phyloP scores from a whole-genome alignment of 2,888 invertebrate genomes.

The Spilarctia lutea region DNA sequence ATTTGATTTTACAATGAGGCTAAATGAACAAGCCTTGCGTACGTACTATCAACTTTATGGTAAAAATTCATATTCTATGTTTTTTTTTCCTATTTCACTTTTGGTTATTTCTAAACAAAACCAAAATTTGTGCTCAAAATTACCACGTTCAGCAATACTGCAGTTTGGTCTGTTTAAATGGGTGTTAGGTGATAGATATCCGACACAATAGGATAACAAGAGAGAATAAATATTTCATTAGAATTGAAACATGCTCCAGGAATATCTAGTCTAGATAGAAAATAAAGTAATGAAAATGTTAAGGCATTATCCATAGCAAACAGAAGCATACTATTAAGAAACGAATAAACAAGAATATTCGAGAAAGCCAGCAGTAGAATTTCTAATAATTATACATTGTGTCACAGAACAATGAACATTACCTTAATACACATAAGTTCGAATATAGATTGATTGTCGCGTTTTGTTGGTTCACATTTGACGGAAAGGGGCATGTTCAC shows the following conservation, averaged over 20 bases:
- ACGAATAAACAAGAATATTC: too few relatives aligned
- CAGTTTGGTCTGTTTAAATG: too few relatives aligned
- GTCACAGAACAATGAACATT: too few relatives aligned
- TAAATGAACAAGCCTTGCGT: not conserved
- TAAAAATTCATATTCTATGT: not conserved
- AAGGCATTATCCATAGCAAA: not conserved
- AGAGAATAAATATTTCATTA: not conserved
- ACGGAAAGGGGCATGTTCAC: too few relatives aligned
- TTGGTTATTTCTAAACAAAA: too few relatives aligned
- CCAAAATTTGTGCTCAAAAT: not conserved
- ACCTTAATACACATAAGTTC: too few relatives aligned
- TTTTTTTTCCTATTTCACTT: too few relatives aligned
- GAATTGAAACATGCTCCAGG: not conserved
- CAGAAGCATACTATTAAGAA: not conserved
- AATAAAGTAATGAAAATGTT: not conserved
- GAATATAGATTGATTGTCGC: too few relatives aligned
- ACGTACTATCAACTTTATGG: not conserved
- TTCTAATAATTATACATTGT: too few relatives aligned
- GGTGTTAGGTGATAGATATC: not conserved
- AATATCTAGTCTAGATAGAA: not conserved
- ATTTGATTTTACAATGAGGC: not conserved
- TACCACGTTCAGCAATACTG: not conserved
- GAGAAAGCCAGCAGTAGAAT: too few relatives aligned
- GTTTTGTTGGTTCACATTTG: too few relatives aligned
- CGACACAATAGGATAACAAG: not conserved